Evolutionary conservation across 2,888 invertebrate genomes (phyloP).

Genomic region (Unio delphinus): DNA sequence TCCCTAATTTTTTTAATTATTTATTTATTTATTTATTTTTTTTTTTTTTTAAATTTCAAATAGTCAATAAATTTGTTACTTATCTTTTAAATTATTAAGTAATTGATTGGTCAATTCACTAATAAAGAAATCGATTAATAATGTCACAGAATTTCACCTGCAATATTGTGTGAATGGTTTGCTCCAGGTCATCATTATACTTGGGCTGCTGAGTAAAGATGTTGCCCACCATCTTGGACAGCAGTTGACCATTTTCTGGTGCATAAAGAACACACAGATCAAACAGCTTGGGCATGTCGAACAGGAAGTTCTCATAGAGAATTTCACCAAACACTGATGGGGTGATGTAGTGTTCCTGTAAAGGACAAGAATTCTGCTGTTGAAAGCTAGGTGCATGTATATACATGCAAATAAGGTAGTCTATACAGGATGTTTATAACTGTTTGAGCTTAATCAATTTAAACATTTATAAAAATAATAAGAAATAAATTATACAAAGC

Average conservation of each 20-base stretch:
- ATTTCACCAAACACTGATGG: constrained; percentile 79
- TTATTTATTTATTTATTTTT: neutral
- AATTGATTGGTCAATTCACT: too few species aligned
- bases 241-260: constrained; percentile 77
- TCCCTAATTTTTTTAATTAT: too few species aligned
- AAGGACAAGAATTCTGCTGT: constrained; percentile 2
- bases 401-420: too few species aligned
- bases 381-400: neutral
- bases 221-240: constrained; percentile 78
- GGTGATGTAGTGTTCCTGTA: constrained; percentile 74
- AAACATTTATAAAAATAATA: too few species aligned
- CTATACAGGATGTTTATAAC: too few species aligned
- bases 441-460: too few species aligned
- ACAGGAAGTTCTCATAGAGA: constrained; percentile 85
- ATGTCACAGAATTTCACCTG: constrained; percentile 51
- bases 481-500: too few species aligned
- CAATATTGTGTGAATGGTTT: constrained; percentile 63
- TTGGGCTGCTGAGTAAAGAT: constrained; percentile 80
- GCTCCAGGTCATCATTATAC: constrained; percentile 77
- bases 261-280: constrained; percentile 85
- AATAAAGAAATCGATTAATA: neutral
- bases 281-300: constrained; percentile 87
- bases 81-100: neutral
- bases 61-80: neutral
- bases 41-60: neutral